Conservation (phyloP, 2,888 invertebrate genomes). For the Mantis religiosa region DNA sequence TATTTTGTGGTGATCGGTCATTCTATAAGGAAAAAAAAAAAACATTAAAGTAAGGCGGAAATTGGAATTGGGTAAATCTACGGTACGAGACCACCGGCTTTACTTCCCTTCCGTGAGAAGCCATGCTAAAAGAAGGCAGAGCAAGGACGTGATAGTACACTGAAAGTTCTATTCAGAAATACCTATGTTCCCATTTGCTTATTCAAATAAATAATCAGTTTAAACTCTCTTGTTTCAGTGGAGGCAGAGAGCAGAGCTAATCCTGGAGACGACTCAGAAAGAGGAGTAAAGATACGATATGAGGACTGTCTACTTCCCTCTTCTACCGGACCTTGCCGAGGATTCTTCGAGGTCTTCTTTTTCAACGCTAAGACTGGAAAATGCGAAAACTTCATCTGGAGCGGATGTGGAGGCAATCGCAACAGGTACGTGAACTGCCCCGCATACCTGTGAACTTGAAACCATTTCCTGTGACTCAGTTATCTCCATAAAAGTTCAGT, state of each 20-base stretch:
- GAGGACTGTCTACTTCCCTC: slow-evolving; percentile 33
- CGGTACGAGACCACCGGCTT: too few relatives aligned
- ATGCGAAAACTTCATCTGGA: slow-evolving; percentile 42
- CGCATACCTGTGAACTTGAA: background rate
- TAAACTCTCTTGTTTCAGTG: slow-evolving; percentile 4
- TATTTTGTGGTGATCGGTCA: too few relatives aligned
- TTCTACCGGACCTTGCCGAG: slow-evolving; percentile 35
- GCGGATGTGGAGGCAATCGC: slow-evolving; percentile 43
- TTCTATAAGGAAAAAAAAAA: too few relatives aligned
- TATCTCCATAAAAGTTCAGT: background rate
- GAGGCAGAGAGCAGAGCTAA: slow-evolving; percentile 10
- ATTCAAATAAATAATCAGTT: too few relatives aligned
- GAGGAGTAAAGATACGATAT: slow-evolving; percentile 16
- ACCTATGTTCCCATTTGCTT: too few relatives aligned
- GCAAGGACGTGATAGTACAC: too few relatives aligned
- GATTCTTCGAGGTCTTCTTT: slow-evolving; percentile 39
- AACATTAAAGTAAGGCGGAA: too few relatives aligned
- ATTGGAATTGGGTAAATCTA: too few relatives aligned
- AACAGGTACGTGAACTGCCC: slow-evolving; percentile 33
- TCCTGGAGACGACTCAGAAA: slow-evolving; percentile 7
- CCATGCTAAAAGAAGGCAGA: too few relatives aligned
- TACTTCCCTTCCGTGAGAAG: too few relatives aligned
- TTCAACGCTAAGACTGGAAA: slow-evolving; percentile 39
- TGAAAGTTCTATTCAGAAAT: too few relatives aligned
- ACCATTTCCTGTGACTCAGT: too few relatives aligned